A percentile compares a stretch with the other conserved stretches of the same genome.
Evolutionary conservation across 2,888 invertebrate species (phyloP).

Genomic region (Portevinia maculata): DNA sequence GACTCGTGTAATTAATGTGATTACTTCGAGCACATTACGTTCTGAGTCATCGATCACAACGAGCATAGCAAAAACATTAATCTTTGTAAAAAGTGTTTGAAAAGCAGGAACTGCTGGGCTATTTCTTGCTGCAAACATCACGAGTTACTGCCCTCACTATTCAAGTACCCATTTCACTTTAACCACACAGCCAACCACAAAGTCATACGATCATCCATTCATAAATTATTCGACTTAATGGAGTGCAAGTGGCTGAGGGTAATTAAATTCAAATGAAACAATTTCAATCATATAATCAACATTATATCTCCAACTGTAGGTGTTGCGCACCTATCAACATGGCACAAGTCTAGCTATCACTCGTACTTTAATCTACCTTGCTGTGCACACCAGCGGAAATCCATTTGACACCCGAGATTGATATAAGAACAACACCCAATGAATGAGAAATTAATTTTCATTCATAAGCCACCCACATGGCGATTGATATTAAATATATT

Average conservation of each 20-base stretch:
- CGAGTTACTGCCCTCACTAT: too few relatives aligned
- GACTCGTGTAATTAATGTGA: too few relatives aligned
- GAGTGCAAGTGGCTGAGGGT: conserved; percentile 40
- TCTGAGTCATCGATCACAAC: too few relatives aligned
- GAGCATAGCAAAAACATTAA: too few relatives aligned
- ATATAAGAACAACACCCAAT: conserved; percentile 55
- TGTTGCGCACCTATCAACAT: conserved; percentile 31
- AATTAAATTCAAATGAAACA: conserved; percentile 39
- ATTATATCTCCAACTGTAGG: conserved; percentile 38
- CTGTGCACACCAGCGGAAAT: conserved; percentile 52
- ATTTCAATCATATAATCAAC: conserved; percentile 30
- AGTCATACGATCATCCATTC: conserved; percentile 33
- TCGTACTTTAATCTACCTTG: conserved; percentile 27
- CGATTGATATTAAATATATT: conserved; percentile 29
- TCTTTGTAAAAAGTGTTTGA: too few relatives aligned
- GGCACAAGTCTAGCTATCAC: conserved; percentile 20
- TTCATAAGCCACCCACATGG: conserved; percentile 64
- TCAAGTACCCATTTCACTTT: neutral
- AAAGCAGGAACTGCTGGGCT: too few relatives aligned
- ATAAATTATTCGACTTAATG: conserved; percentile 43
- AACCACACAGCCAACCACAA: neutral
- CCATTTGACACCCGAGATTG: conserved; percentile 64
- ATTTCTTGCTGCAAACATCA: too few relatives aligned
- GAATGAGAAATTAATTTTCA: conserved; percentile 63
- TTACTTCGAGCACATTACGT: too few relatives aligned